These are phyloP conservation scores for Sycophila sp. DNA, from an alignment of 1,140 invertebrate genomes.

Conservation along the genomic window DNA sequence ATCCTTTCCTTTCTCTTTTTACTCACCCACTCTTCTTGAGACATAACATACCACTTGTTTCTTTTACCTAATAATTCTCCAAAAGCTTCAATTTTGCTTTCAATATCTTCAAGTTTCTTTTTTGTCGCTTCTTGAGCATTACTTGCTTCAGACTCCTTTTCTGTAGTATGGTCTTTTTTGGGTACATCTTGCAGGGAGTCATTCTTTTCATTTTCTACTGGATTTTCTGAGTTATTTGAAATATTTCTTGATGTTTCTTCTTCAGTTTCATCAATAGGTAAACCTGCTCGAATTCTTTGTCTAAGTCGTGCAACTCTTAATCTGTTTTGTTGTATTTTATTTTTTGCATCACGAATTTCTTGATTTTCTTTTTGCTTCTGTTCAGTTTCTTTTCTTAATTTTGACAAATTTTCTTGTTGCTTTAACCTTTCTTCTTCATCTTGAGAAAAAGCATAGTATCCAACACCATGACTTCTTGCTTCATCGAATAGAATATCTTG, in stretches of 20 bases:
- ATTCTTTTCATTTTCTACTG: neutral
- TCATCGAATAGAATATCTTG: slow-evolving; percentile 90
- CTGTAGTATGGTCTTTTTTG: slow-evolving; percentile 55
- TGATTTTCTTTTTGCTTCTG: slow-evolving; percentile 74
- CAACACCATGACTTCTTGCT: slow-evolving; percentile 87
- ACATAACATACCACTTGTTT: slow-evolving; percentile 67
- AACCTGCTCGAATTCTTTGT: slow-evolving; percentile 78
- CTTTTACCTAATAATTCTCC: slow-evolving; percentile 57
- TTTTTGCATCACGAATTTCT: slow-evolving; percentile 72
- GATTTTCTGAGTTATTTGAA: slow-evolving; percentile 40
- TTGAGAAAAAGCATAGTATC: slow-evolving; percentile 87
- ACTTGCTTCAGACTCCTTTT: slow-evolving; percentile 43
- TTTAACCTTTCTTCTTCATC: slow-evolving; percentile 79
- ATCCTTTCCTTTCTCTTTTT: slow-evolving; percentile 75
- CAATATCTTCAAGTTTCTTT: slow-evolving; percentile 42
- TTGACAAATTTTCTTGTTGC: slow-evolving; percentile 80
- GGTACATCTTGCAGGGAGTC: neutral
- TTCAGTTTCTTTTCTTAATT: slow-evolving; percentile 77
- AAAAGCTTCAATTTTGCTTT: slow-evolving; percentile 60
- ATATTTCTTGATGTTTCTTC: slow-evolving; percentile 64
- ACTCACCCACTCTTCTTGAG: slow-evolving; percentile 83
- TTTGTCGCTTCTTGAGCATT: slow-evolving; percentile 59
- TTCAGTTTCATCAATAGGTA: slow-evolving; percentile 71
- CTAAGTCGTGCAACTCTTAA: slow-evolving; percentile 82
- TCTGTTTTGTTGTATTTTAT: slow-evolving; percentile 77